Evolutionary conservation across 2,888 invertebrate species (phyloP).

Genomic region (Odontomyia ornata): DNA sequence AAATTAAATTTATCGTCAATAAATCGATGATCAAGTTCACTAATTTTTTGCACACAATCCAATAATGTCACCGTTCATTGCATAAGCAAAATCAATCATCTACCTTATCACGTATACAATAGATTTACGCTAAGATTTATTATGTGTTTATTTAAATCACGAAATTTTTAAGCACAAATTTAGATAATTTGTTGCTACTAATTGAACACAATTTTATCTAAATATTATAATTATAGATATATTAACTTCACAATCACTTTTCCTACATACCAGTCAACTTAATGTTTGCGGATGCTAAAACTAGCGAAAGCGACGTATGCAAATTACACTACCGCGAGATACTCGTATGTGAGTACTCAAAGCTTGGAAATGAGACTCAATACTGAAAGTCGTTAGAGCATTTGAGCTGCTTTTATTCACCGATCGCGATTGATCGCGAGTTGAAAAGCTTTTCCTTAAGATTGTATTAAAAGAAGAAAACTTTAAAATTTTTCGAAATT

Average conservation of each 20-base stretch:
- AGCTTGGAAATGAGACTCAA: conserved; percentile 36
- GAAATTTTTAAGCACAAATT: neutral
- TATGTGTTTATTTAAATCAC: neutral
- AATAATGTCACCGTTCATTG: no score
- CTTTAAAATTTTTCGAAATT: neutral
- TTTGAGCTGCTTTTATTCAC: conserved; percentile 35
- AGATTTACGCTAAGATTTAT: neutral
- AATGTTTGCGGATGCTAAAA: no score
- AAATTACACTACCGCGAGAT: neutral
- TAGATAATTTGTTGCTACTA: neutral
- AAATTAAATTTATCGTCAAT: no score
- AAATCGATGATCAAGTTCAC: no score
- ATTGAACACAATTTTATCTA: neutral
- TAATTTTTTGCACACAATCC: no score
- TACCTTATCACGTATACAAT: neutral
- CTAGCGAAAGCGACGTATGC: neutral
- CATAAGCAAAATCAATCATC: neutral
- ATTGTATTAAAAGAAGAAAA: neutral
- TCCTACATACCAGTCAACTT: no score
- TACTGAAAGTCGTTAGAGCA: conserved; percentile 35
- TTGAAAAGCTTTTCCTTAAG: neutral
- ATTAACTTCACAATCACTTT: conserved; percentile 20
- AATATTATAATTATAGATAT: neutral
- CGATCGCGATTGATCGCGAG: neutral
- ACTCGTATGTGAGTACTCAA: conserved; percentile 32